Evolutionary conservation across 2,888 invertebrate species (phyloP).

Genomic region (Pogonocherus hispidulus): DNA sequence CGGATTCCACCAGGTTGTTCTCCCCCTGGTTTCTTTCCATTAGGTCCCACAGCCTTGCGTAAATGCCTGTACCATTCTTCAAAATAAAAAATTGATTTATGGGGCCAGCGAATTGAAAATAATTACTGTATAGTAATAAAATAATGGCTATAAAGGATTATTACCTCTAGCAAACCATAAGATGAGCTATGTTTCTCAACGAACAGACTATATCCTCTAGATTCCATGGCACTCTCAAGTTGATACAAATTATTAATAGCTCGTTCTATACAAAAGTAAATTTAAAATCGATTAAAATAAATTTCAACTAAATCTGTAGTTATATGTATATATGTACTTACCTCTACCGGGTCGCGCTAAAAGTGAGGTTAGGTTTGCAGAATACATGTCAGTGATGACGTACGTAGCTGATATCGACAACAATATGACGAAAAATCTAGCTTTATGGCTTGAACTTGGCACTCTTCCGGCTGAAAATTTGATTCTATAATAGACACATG

Average conservation of each 20-base stretch:
- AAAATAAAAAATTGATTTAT: slow-evolving; percentile 35
- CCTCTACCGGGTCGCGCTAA: slow-evolving; percentile 79
- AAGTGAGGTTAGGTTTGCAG: slow-evolving; percentile 82
- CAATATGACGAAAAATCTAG: slow-evolving; percentile 78
- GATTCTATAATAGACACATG: not conserved
- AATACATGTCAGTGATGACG: slow-evolving; percentile 84
- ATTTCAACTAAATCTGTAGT: no score
- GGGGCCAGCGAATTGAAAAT: no score
- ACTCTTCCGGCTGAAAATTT: slow-evolving; percentile 72
- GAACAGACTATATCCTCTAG: slow-evolving; percentile 76
- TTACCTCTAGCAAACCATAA: slow-evolving; percentile 77
- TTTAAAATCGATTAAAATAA: not conserved
- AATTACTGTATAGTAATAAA: no score
- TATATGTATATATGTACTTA: no score
- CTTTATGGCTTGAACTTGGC: slow-evolving; percentile 76
- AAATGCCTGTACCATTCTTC: slow-evolving; percentile 83
- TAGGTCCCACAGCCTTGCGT: slow-evolving; percentile 77
- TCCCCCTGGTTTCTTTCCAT: slow-evolving; percentile 71
- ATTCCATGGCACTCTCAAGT: slow-evolving; percentile 77
- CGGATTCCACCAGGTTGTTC: slow-evolving; percentile 76
- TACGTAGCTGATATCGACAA: slow-evolving; percentile 83
- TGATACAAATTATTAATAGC: slow-evolving; percentile 78
- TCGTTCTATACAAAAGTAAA: slow-evolving; percentile 69
- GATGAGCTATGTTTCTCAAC: slow-evolving; percentile 83
- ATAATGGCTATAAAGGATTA: slow-evolving; percentile 18